A percentile compares a stretch with the other conserved stretches of the same genome.
Evolutionary conservation across 2,797 vertebrate species (phyloP).

Genomic region (Cheirogaleus major): DNA sequence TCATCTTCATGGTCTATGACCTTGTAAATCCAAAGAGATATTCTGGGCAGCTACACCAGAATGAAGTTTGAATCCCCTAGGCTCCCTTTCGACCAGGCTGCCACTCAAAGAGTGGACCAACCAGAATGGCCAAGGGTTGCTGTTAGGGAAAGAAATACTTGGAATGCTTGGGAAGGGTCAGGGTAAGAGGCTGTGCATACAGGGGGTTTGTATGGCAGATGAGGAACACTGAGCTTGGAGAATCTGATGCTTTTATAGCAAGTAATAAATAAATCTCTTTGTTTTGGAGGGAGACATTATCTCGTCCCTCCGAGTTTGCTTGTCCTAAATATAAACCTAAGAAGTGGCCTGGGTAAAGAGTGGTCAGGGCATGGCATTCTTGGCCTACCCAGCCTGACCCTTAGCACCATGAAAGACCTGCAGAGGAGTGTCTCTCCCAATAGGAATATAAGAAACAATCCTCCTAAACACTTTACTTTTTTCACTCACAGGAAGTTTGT

Average conservation of each 20-base stretch:
- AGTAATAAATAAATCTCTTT: neutral
- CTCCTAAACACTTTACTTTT: neutral
- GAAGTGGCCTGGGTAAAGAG: neutral
- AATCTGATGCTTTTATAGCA: neutral
- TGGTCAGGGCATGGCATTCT: neutral
- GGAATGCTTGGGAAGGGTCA: neutral
- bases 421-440: neutral
- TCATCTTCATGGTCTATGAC: neutral
- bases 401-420: neutral
- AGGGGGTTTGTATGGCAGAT: neutral
- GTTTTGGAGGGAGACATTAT: neutral
- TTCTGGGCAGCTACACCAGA: neutral
- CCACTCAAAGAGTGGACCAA: neutral
- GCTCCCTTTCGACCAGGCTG: neutral
- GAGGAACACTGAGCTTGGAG: neutral
- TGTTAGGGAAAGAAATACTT: neutral
- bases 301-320: neutral
- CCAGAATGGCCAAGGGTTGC: neutral
- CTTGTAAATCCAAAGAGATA: neutral
- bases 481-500: neutral
- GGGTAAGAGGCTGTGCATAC: neutral
- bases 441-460: neutral
- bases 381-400: neutral
- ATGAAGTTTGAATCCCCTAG: neutral
- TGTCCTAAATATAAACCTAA: neutral